phyloP scores from a whole-genome alignment of 2,113 vertebrate species.

The Alethe castanea region DNA sequence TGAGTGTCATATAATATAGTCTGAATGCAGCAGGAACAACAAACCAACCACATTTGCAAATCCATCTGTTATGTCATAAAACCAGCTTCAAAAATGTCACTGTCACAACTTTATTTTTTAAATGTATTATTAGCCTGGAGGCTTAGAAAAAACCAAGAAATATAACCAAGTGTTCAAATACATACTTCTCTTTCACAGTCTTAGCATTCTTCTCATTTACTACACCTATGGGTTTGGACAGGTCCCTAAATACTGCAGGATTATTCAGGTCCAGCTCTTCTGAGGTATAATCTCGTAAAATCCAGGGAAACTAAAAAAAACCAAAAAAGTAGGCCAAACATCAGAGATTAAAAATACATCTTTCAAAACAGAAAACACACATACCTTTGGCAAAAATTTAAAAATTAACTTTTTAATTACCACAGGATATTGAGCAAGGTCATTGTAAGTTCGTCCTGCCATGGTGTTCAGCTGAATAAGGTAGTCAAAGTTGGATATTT shows the following conservation, averaged over 20 bases:
- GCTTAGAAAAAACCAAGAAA: background rate
- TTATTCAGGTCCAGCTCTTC: slow-evolving; percentile 93
- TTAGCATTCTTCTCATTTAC: slow-evolving; percentile 94
- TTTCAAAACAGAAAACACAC: background rate
- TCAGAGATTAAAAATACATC: background rate
- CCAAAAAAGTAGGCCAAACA: background rate
- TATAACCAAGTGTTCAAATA: background rate
- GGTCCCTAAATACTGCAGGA: slow-evolving; percentile 89
- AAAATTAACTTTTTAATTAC: slow-evolving; percentile 66
- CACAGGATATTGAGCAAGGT: slow-evolving; percentile 97
- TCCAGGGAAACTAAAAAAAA: slow-evolving; percentile 89
- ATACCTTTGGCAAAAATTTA: background rate
- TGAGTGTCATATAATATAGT: background rate
- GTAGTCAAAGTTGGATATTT: slow-evolving; percentile 98
- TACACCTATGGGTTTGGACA: slow-evolving; percentile 93
- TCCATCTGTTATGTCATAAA: background rate
- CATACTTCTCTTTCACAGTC: slow-evolving; percentile 88
- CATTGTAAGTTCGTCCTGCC: slow-evolving; percentile 94
- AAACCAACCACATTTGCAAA: background rate
- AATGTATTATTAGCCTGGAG: background rate
- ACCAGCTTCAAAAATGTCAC: background rate
- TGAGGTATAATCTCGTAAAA: slow-evolving; percentile 91
- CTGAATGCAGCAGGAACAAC: background rate
- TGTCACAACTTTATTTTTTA: background rate
- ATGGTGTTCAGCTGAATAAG: slow-evolving; percentile 98